Conservation (phyloP, 2,888 invertebrate species). For the Monochamus alternatus region DNA sequence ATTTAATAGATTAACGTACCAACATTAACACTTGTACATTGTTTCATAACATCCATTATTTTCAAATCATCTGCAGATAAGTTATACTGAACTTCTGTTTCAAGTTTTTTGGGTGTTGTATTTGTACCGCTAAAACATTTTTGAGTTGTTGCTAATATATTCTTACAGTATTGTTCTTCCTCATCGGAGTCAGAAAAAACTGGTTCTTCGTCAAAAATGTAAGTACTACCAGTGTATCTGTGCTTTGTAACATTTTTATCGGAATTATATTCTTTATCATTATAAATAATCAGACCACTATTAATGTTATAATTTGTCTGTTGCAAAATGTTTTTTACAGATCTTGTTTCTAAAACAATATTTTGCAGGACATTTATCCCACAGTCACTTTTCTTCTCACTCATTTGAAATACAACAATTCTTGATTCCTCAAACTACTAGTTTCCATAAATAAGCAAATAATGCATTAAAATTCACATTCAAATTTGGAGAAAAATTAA, state of each 20-base stretch:
- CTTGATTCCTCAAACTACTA: too few species aligned
- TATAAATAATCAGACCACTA: too few species aligned
- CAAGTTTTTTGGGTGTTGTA: background rate
- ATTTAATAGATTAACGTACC: conserved; percentile 13
- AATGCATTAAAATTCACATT: too few species aligned
- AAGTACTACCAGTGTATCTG: conserved; percentile 34
- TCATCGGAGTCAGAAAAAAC: conserved; percentile 45
- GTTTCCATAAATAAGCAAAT: too few species aligned
- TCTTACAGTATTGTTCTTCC: conserved; percentile 23
- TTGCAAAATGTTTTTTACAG: too few species aligned
- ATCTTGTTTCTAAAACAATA: too few species aligned
- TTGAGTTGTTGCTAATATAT: conserved; percentile 14
- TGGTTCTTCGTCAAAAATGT: conserved; percentile 43
- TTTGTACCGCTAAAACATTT: background rate
- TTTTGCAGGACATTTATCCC: background rate
- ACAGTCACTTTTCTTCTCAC: background rate
- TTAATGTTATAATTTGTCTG: background rate
- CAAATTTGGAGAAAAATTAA: too few species aligned
- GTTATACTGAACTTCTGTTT: conserved; percentile 10
- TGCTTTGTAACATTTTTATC: background rate
- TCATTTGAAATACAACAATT: too few species aligned
- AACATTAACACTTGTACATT: conserved; percentile 21
- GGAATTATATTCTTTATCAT: too few species aligned
- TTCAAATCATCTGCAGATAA: conserved; percentile 1
- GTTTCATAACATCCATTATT: conserved; percentile 10